Evolutionary conservation across 2,888 invertebrate species (phyloP), one percentile per base, ranked within the genome.

Genomic region (Pardosa pseudoannulata): DNA sequence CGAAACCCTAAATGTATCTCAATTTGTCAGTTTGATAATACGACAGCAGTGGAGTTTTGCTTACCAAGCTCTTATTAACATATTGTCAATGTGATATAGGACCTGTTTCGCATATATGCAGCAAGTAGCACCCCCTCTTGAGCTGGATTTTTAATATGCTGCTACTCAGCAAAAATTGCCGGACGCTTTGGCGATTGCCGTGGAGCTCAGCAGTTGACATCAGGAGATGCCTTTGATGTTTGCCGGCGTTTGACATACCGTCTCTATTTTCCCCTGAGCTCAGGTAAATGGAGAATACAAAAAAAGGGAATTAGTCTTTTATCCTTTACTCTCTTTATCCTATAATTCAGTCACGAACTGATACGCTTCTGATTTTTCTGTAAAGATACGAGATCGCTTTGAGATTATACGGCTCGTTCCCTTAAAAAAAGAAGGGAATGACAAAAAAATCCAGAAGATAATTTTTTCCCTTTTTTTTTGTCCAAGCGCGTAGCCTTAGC

Each of bases 261-360:
- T 2, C 56, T 23, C 23, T 46, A n/a, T n/a, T n/a, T n/a, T n/a
- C n/a, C n/a, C 16, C 16, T 46, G 13, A 46, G 16, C 16, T 9
- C 41, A 46, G n/a, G 16, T 3, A 56, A 23, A 56, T 56, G 16
- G 23, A n/a, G n/a, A n/a, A n/a, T n/a, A n/a, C n/a, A n/a, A n/a
- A n/a, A n/a, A 23, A 56, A 56, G 16, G 23, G 23, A 23, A 2
- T n/a, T n/a, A n/a, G n/a, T 36, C 56, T 56, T 23, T 23, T 23
- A 19, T 23, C 23, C 23, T 2, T 6, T 56, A 5, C 1, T 3
- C 1, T 0, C 11, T 56, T 23, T 23, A 23, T 56, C 56, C 1
- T 56, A 56, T 56, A 56, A 56, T 23, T 56, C 23, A 23, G 56
- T 23, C 23, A 56, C 56, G 56, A 56, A 16, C 56, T 56, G 56